Evolutionary conservation across 2,113 vertebrate genomes (phyloP), one percentile per base, ranked within the genome.

Genomic region (Trematomus loennbergii): DNA sequence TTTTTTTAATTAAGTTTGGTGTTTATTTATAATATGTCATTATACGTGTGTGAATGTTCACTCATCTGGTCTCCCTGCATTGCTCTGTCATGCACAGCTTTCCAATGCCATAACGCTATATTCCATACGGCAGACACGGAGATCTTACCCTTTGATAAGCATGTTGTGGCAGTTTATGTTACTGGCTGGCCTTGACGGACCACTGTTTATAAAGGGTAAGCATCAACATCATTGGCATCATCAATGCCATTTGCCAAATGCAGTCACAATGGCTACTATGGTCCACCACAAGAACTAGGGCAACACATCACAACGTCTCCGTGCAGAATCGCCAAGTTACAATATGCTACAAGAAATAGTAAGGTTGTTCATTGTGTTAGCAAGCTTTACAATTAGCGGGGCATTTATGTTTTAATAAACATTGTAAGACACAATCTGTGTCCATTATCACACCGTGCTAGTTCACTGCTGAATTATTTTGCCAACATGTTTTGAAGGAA

Each of bases 311-410:
- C 61, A 75, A 49, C 8, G 18, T 70, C 61, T 78, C 45, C 62
- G 40, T 49, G 54, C 12, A 71, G 67, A 75, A 59, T 78, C 52
- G 64, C 45, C 7, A 54, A 45, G 60, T 17, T 4, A 40, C 73
- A 74, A 54, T 74, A 54, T 18, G 29, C 76, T 67, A 58, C 45
- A 29, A 78, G 65, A 43, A 70, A 78, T 81, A 55, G 71, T 67
- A 72, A 81, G 64, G 74, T 81, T 54, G 66, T 49, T 63, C 40
- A 76, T 13, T 29, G 29, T 29, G 29, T 29, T 29, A 9, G 62
- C 62, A 10, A 22, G 15, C 43, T 8, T 20, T 13, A 48, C n/a
- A 48, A 22, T 12, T 53, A 55, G 40, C 36, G 16, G n/a, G 16
- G 46, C 46, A 50, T 33, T 52, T 78, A 52, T 58, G 52, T 59